Evolutionary conservation across 2,113 vertebrate species (phyloP).

Genomic region (Macquaria ambigua): DNA sequence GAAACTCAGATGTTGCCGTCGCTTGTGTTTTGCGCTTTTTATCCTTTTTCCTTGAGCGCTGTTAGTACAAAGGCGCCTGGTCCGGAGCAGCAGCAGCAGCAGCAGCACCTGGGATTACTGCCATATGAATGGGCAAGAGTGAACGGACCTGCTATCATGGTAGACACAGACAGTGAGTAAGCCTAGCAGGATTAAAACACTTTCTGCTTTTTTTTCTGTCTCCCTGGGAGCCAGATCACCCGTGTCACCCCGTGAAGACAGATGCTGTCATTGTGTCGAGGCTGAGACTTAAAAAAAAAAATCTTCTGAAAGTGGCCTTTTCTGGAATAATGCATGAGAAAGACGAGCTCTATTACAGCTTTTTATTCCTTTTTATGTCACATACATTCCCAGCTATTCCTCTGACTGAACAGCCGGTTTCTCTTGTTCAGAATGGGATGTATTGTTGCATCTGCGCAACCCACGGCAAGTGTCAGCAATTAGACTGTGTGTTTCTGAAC

Average conservation of each 20-base stretch:
- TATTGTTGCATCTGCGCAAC: constrained; percentile 71
- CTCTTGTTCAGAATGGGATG: constrained; percentile 66
- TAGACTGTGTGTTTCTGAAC: constrained; percentile 51
- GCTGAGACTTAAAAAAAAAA: constrained; percentile 37
- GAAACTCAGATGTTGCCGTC: constrained; percentile 45
- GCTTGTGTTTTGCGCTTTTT: constrained; percentile 60
- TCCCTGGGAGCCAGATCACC: constrained; percentile 35
- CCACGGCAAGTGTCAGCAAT: constrained; percentile 70
- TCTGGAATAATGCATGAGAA: constrained; percentile 73
- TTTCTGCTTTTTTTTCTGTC: constrained; percentile 30
- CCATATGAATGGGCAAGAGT: constrained; percentile 38
- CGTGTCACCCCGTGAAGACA: constrained; percentile 55
- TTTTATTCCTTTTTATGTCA: constrained; percentile 43
- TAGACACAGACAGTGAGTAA: constrained; percentile 54
- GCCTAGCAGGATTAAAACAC: constrained; percentile 43
- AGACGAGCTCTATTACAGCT: constrained; percentile 30
- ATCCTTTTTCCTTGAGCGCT: constrained; percentile 67
- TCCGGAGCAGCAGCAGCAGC: constrained; percentile 61
- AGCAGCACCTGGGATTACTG: constrained; percentile 64
- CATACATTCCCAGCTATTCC: constrained; percentile 29
- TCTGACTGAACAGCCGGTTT: constrained; percentile 50
- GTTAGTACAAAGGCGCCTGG: constrained; percentile 80
- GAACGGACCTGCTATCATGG: not conserved
- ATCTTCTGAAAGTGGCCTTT: constrained; percentile 53
- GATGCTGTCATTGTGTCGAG: constrained; percentile 79